Evolutionary conservation across 2,797 vertebrate species (phyloP), one percentile per base, ranked within the genome.

Genomic region (Eulemur mongoz): DNA sequence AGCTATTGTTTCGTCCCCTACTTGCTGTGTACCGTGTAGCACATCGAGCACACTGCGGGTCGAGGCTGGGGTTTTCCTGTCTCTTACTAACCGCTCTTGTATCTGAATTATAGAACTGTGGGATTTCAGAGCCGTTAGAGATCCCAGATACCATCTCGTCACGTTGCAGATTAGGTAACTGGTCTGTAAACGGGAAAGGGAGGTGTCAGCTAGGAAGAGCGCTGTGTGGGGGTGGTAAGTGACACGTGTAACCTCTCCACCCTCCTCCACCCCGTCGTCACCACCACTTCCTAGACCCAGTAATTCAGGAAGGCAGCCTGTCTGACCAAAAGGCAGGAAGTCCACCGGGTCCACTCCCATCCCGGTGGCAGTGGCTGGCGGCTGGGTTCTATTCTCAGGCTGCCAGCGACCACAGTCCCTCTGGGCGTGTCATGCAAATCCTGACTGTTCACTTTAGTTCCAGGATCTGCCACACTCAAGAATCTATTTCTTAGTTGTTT

Each of bases 281-380:
- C 75, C 85, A n/a, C 85, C 1, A 22, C 73, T 95, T 96, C 95
- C 91, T 73, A 82, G 88, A 89, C 82, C 88, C 35, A 14, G 59
- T 89, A 82, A 95, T 97, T 89, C 95, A 80, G 92, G 97, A 96
- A 95, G 93, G 67, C 82, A n/a, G 80, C 67, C 78, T 54, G 73
- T 82, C 80, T 43, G n/a, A 78, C 87, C 75, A 43, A 80, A 92
- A 86, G 69, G 94, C 95, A 95, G 92, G 97, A 96, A 96, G 92
- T 83, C 89, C 20, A 3, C 23, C 0, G 0, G 89, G 52, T 54
- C 81, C 76, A 54, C 80, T 80, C 93, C 69, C 75, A 86, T 91
- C 82, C 93, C 22, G 17, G 76, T 6, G 54, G 87, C 9, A 4
- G 81, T 17, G 27, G 76, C 54, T 5, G 59, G 80, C 2, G 13